Conservation (phyloP, 2,888 invertebrate genomes). For the Harpalus rufipes region DNA sequence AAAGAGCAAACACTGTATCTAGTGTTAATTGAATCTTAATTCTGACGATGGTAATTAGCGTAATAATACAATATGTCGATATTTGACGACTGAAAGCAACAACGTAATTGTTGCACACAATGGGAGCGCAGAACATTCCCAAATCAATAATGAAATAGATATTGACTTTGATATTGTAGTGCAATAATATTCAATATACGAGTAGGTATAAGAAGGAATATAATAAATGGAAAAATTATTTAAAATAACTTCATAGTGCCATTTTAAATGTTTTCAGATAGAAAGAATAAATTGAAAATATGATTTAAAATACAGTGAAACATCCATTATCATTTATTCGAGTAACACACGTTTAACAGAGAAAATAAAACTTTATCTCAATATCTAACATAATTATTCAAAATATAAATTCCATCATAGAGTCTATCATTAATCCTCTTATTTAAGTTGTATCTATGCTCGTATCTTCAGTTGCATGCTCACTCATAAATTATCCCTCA, state of each 20-base stretch:
- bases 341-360: too few relatives aligned
- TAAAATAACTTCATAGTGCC: background rate
- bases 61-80: slow-evolving; percentile 13
- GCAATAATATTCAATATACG: background rate
- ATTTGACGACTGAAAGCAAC: background rate
- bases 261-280: too few relatives aligned
- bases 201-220: background rate
- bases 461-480: slow-evolving; percentile 13
- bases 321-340: too few relatives aligned
- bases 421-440: slow-evolving; percentile 3
- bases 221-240: background rate
- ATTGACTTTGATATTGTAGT: background rate
- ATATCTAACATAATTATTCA: too few relatives aligned
- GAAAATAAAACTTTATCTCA: too few relatives aligned
- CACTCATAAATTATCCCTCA: slow-evolving; percentile 16
- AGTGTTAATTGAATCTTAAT: background rate
- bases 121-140: background rate
- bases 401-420: too few relatives aligned
- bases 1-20: slow-evolving; percentile 10
- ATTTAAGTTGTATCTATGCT: background rate
- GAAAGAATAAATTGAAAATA: too few relatives aligned
- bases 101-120: background rate
- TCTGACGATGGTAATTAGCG: background rate
- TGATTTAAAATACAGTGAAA: too few relatives aligned
- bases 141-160: background rate